These are phyloP conservation scores for Argynnis bischoffii DNA, from an alignment of 2,888 invertebrate species.

Conservation along the genomic window DNA sequence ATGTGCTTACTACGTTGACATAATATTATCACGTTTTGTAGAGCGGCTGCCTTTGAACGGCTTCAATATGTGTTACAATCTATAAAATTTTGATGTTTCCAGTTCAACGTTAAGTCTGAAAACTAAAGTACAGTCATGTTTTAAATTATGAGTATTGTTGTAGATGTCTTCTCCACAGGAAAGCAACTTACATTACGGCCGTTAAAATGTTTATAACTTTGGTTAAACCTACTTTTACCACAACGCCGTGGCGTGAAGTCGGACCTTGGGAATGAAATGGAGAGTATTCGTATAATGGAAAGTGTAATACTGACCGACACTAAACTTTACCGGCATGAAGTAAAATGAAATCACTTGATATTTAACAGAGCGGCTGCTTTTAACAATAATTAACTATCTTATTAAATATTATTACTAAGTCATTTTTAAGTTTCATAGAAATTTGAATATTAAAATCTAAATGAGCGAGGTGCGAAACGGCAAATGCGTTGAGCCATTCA, in stretches of 20 bases:
- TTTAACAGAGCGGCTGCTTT: neutral
- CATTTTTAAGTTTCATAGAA: neutral
- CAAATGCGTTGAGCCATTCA: neutral
- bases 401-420: neutral
- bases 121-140: too few relatives aligned
- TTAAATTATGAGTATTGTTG: too few relatives aligned
- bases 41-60: neutral
- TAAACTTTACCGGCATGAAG: neutral
- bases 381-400: neutral
- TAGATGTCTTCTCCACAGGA: too few relatives aligned
- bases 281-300: slow-evolving; percentile 4
- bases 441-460: neutral
- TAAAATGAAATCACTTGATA: neutral
- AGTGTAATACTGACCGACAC: neutral
- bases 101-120: too few relatives aligned
- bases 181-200: too few relatives aligned
- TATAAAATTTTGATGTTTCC: too few relatives aligned
- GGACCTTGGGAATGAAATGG: too few relatives aligned
- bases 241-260: too few relatives aligned
- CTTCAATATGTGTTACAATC: neutral
- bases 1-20: slow-evolving; percentile 10
- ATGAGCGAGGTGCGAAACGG: neutral
- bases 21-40: slow-evolving; percentile 18
- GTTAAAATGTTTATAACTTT: too few relatives aligned
- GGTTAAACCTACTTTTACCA: too few relatives aligned